Evolutionary conservation across 2,888 invertebrate genomes (phyloP), one percentile per base, ranked within the genome.

Genomic region (Archaeoteleia sp.): DNA sequence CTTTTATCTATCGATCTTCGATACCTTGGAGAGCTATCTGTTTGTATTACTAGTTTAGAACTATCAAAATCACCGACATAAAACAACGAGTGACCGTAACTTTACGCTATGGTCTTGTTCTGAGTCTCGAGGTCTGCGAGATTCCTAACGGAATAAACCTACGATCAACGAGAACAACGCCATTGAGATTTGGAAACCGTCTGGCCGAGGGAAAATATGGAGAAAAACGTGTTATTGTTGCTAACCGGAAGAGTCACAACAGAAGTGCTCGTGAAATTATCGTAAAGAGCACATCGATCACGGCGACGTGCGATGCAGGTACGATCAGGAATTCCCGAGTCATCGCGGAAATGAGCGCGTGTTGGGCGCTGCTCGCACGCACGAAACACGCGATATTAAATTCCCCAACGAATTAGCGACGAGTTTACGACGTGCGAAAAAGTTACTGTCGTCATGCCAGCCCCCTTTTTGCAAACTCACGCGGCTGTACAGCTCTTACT

Each of bases 101-200:
- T 20, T 20, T 20, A 5, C 20, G 2, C 20, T 71, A 61, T 70
- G 65, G 70, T 68, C 67, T 71, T 68, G 70, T 77, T 77, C 72
- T 72, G 73, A 74, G 74, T 72, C 70, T 72, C 72, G 73, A 72
- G 20, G 20, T 5, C 2, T 5, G 20, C 5, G 74, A 76, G 77
- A 80, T 80, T 79, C 79, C 80, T 80, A 80, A 80, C 79, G 79
- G 79, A 76, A 76, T 74, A 70, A 37, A 71, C 70, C 70, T 71
- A 73, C 61, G 72, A 74, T 73, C 66, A 68, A 68, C 68, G 66
- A 66, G 20, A 5, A 20, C 20, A 20, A 20, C 3, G 5, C 20
- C 20, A 5, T 20, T 20, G 20, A 20, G 20, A 20, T 4, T 20
- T 20, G 20, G 5, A 20, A 20, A 20, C 2, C 20, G 20, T 20